These are phyloP conservation scores for Actinia tenebrosa DNA, from an alignment of 64 coral and sea anemone species.

Conservation along the genomic window DNA sequence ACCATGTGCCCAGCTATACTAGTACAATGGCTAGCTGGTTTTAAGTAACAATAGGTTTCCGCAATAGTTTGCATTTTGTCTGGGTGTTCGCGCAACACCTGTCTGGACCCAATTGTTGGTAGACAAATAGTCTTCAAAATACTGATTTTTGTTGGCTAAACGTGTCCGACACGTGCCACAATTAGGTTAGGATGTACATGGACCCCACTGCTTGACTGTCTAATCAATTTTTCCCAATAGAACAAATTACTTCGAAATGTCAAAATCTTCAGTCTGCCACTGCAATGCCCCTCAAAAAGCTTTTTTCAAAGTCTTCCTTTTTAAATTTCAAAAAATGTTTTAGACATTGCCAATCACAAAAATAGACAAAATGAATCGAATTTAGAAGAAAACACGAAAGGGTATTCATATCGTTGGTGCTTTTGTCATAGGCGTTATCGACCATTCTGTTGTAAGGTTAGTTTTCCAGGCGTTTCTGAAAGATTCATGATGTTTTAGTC, in stretches of 20 bases:
- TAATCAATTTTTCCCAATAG: not conserved
- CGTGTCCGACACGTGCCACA: conserved; percentile 13
- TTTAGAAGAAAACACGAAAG: not conserved
- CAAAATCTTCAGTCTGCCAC: not conserved
- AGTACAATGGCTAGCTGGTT: not conserved
- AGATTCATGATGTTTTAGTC: no score
- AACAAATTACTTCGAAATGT: not conserved
- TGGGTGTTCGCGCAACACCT: not conserved
- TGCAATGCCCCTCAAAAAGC: no score
- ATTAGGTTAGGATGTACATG: not conserved
- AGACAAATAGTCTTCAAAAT: not conserved
- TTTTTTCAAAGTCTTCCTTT: no score
- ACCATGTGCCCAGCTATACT: not conserved
- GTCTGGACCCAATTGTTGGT: not conserved
- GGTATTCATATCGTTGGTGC: not conserved
- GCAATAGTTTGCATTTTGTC: not conserved
- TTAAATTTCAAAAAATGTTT: not conserved
- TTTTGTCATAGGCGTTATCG: not conserved
- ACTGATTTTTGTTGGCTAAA: conserved; percentile 6
- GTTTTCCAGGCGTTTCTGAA: no score
- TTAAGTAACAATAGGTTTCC: not conserved
- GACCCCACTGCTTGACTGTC: not conserved
- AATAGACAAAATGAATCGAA: not conserved
- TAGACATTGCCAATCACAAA: not conserved
- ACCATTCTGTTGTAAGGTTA: no score